These are phyloP conservation scores for Vulpes vulpes DNA, from an alignment of 2,113 vertebrate genomes.

Conservation along the genomic window DNA sequence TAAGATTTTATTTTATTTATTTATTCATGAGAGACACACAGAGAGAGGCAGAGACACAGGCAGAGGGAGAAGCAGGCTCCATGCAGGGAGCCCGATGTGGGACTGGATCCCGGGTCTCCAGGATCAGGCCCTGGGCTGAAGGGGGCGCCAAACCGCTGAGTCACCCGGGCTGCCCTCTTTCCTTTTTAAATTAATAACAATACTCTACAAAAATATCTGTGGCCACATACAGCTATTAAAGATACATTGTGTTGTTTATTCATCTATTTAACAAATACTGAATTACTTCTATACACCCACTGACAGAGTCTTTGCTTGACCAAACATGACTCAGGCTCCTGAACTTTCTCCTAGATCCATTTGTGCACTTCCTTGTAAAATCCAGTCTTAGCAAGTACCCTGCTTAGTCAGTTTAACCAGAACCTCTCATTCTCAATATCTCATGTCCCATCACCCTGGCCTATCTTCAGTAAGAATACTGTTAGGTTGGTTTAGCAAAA, in stretches of 20 bases:
- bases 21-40: no score
- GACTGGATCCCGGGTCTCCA: no score
- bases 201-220: background rate
- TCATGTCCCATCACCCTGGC: background rate
- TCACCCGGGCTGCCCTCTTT: background rate
- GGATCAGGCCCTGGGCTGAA: no score
- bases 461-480: background rate
- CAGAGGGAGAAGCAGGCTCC: no score
- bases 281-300: background rate
- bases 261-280: background rate
- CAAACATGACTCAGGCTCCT: background rate
- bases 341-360: background rate
- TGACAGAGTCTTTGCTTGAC: background rate
- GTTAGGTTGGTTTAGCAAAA: background rate
- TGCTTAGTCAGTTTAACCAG: background rate
- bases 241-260: background rate
- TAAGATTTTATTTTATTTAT: no score
- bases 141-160: no score
- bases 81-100: no score
- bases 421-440: background rate
- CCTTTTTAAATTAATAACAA: conserved; percentile 9
- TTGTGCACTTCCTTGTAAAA: background rate
- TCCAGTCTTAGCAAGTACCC: background rate
- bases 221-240: background rate
- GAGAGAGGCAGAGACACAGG: no score